Base-by-base conservation (phyloP, 2,888 invertebrate genomes). In the Teleogryllus oceanicus region DNA sequence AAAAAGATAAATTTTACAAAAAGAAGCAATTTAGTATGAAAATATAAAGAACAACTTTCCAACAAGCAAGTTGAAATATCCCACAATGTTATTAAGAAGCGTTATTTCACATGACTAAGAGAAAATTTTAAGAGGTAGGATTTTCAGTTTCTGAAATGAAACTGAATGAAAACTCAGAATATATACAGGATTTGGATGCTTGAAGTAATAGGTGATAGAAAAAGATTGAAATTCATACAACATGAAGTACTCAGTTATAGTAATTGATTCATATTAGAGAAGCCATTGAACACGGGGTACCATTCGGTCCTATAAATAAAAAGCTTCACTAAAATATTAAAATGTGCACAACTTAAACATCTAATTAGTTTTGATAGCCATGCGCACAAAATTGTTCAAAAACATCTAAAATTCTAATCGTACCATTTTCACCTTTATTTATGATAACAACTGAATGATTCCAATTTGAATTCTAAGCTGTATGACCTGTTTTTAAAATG, bases 1-100 rank as follows among this genome's bases (percentile, higher is more conserved):
- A 50, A 50, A 79, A 79, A 79, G 62, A 24, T 49, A 49, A 75
- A 79, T 49, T 75, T 75, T 79, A 79, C 74, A 79, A 79, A 49
- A 75, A 79, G 75, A 75, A 75, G 37, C 75, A 51, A 50, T 76
- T 79, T 75, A 50, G 74, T 37, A 75, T 21, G 75, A 79, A 37
- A 75, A 74, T 50, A 79, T 74, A 49, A 76, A 76, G 50, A 79
- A 74, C 49, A 75, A 24, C 37, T 78, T 62, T 24, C 37, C 49
- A 75, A 24, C 13, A 62, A 62, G 62, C 16, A 62, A 62, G 13
- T 18, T 18, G 62, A 62, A 62, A 62, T 62, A 62, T n/a, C 62
- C 62, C 62, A 62, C 62, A 62, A 62, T 62, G 13, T 62, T 62
- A 62, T 18, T 62, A n/a, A 62, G 4, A 62, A 5, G 16, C 62